A percentile compares a stretch with the other conserved stretches of the same genome.
These are phyloP conservation scores for Ichneumoninae sp. DNA, from an alignment of 2,888 invertebrate genomes.

Conservation along the genomic window DNA sequence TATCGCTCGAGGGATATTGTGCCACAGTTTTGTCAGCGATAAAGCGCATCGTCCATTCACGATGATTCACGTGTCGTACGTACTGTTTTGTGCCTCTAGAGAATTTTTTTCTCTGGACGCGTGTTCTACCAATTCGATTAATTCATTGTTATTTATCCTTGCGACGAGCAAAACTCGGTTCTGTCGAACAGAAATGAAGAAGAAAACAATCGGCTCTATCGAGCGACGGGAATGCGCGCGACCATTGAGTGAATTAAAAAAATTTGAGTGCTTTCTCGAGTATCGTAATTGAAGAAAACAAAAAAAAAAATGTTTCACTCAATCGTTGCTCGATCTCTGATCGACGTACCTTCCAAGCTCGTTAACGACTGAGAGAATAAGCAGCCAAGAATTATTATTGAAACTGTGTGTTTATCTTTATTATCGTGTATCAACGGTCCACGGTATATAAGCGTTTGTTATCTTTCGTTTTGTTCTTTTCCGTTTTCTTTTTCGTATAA, in stretches of 20 bases:
- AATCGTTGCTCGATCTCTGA: conserved; percentile 9
- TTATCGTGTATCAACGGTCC: conserved; percentile 12
- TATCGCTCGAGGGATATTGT: conserved; percentile 30
- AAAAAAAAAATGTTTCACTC: not conserved
- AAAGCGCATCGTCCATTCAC: conserved; percentile 13
- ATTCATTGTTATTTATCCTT: not conserved
- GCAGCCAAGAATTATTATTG: conserved; percentile 43
- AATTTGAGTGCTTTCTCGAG: not conserved
- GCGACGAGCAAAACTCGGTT: conserved; percentile 8
- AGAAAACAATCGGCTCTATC: conserved; percentile 1
- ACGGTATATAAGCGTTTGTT: conserved; percentile 15
- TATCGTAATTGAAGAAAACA: not conserved
- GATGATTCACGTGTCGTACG: conserved; percentile 30
- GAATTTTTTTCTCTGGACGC: conserved; percentile 7
- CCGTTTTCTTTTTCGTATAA: conserved; percentile 14
- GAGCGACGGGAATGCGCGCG: not conserved
- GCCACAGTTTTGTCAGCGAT: conserved; percentile 30
- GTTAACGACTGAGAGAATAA: conserved; percentile 29
- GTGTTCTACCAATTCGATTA: not conserved
- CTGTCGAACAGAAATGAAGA: not conserved
- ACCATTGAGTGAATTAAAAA: not conserved
- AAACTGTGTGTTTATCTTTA: conserved; percentile 30
- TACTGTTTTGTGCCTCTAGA: conserved; percentile 28
- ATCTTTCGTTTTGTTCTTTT: conserved; percentile 12
- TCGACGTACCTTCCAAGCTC: conserved; percentile 17